phyloP scores from a whole-genome alignment of 2,113 vertebrate genomes.

The Phalacrocorax brasilianus region DNA sequence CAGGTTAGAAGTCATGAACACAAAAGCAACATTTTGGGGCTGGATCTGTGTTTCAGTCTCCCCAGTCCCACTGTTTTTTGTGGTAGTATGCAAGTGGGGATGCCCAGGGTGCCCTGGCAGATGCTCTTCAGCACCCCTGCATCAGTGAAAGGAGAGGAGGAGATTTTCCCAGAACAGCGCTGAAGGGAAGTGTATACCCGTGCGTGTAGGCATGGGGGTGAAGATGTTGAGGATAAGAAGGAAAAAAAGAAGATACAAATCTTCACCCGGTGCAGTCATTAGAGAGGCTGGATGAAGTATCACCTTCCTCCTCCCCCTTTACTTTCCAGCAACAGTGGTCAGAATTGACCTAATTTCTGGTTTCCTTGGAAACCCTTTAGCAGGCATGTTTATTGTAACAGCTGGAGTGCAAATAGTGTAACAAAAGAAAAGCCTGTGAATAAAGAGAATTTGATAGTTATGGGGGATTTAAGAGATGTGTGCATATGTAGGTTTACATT shows the following conservation, averaged over 20 bases:
- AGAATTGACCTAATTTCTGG: not conserved
- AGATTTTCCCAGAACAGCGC: not conserved
- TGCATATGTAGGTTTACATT: not conserved
- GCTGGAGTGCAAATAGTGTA: not conserved
- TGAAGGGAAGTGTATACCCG: accelerated
- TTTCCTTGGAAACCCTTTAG: not conserved
- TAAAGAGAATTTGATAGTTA: not conserved
- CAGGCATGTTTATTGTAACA: not conserved
- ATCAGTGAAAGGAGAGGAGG: not conserved
- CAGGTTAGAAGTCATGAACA: not conserved
- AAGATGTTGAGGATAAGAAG: not conserved
- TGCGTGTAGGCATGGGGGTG: accelerated
- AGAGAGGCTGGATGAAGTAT: not conserved
- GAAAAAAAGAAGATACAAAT: not conserved
- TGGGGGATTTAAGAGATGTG: not conserved
- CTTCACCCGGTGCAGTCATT: not conserved
- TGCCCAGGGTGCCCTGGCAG: not conserved
- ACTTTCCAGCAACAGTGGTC: accelerated
- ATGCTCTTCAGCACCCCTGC: not conserved
- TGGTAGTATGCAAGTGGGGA: not conserved
- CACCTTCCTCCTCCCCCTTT: not conserved
- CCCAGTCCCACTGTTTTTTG: not conserved
- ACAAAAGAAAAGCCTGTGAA: not conserved
- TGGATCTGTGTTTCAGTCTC: not conserved
- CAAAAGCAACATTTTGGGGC: not conserved